phyloP scores from a whole-genome alignment of 2,113 vertebrate species.

The Lontra canadensis region DNA sequence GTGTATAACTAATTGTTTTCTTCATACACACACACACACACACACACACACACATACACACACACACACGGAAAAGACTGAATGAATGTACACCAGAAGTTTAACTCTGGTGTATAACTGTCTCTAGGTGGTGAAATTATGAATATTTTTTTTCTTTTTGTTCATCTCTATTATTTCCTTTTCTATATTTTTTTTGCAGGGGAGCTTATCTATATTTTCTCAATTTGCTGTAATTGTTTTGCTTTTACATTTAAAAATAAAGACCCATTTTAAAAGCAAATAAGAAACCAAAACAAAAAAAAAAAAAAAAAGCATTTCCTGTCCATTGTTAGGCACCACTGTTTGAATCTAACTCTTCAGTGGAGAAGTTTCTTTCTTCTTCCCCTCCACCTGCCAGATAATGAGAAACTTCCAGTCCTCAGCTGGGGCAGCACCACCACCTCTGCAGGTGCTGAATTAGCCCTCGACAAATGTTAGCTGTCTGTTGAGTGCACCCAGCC shows the following conservation, averaged over 20 bases:
- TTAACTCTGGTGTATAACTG: neutral
- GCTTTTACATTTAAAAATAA: neutral
- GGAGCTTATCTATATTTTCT: neutral
- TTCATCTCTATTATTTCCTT: neutral
- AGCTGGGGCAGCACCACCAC: neutral
- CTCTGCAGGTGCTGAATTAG: neutral
- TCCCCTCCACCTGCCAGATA: neutral
- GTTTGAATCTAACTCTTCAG: neutral
- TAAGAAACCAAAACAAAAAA: neutral
- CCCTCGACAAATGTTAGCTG: constrained; percentile 1
- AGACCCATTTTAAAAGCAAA: neutral
- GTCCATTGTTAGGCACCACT: neutral
- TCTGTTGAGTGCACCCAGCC: constrained; percentile 9
- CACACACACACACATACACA: neutral
- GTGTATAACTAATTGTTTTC: neutral
- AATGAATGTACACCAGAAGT: neutral
- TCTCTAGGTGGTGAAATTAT: neutral
- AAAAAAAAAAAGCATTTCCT: neutral
- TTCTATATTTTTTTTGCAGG: neutral
- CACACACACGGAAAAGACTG: neutral
- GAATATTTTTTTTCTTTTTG: neutral
- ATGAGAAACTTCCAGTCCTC: neutral
- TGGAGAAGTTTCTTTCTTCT: neutral
- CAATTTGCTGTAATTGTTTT: constrained; percentile 3
- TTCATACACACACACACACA: neutral